Base-by-base conservation (phyloP, 1,140 invertebrate genomes). In the Bombus pyrosoma region DNA sequence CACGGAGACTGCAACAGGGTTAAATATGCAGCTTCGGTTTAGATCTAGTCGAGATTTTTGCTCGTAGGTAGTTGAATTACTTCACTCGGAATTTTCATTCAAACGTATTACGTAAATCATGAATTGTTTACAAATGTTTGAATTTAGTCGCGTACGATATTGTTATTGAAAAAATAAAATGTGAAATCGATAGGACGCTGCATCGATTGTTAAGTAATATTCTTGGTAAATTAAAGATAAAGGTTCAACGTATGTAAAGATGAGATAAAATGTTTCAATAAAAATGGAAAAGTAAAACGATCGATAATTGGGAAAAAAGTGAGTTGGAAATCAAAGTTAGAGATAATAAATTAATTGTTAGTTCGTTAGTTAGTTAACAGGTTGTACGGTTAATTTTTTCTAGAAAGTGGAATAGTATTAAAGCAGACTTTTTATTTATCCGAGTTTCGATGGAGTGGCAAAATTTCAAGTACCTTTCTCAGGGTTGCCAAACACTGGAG, bases 401-500 rank as follows among this genome's bases (percentile, higher is more conserved):
- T 28, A 39, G 1, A 43, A n/a, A 43, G 1, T 3, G 3, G 10
- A 41, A 72, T n/a, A 41, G 28, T 15, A 72, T 72, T 41, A n/a
- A 41, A 59, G 34, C 5, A 15, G 53, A 57, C 18, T n/a, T 62
- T 77, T 77, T 62, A 77, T 77, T 77, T n/a, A 62, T 76, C 22
- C 74, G 74, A 53, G 28, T 62, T 62, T 62, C 28, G 59, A 59
- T 13, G 25, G 28, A 62, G 32, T n/a, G 75, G 57, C 25, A 12
- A 77, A 77, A 77, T 62, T 59, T 77, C 57, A 62, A 77, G 75
- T 62, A n/a, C 39, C 85, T 86, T 75, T 25, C 68, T 47, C 62
- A 68, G 25, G 62, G n/a, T 78, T 77, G 39, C 66, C 78, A 87
- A 85, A 85, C 83, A 81, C 62, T 73, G 25, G 66, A 80, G 59